Evolutionary conservation across 2,113 vertebrate species (phyloP).

Genomic region (Neolamprologus variostigma): DNA sequence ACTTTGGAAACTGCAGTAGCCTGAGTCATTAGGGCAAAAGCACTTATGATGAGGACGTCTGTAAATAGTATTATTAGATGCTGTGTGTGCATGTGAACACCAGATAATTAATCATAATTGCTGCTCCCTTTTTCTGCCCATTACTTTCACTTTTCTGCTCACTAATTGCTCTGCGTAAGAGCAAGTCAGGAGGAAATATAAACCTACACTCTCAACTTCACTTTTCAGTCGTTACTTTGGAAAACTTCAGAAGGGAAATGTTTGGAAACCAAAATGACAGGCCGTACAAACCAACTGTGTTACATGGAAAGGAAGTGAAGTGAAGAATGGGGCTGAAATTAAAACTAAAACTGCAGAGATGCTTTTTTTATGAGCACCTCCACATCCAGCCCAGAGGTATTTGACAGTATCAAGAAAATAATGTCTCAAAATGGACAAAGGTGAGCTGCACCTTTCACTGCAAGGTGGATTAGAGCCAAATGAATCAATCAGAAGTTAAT

Average conservation of each 20-base stretch:
- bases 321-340: background rate
- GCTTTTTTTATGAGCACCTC: background rate
- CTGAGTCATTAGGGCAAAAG: background rate
- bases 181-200: background rate
- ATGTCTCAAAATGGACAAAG: background rate
- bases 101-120: background rate
- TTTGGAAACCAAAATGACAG: background rate
- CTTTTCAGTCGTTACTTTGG: background rate
- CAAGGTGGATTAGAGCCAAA: constrained; percentile 57
- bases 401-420: background rate
- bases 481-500: constrained; percentile 58
- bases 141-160: background rate
- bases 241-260: background rate
- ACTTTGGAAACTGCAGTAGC: background rate
- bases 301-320: background rate
- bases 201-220: background rate
- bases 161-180: background rate
- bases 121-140: background rate
- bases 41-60: background rate
- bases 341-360: background rate
- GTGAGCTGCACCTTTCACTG: constrained; percentile 14
- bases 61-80: background rate
- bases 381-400: background rate
- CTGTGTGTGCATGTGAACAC: background rate
- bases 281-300: background rate